Percentiles rank a stretch among this genome's conserved stretches.
Conservation (phyloP, 92 coral and sea anemone genomes). For the Siderastrea radians region DNA sequence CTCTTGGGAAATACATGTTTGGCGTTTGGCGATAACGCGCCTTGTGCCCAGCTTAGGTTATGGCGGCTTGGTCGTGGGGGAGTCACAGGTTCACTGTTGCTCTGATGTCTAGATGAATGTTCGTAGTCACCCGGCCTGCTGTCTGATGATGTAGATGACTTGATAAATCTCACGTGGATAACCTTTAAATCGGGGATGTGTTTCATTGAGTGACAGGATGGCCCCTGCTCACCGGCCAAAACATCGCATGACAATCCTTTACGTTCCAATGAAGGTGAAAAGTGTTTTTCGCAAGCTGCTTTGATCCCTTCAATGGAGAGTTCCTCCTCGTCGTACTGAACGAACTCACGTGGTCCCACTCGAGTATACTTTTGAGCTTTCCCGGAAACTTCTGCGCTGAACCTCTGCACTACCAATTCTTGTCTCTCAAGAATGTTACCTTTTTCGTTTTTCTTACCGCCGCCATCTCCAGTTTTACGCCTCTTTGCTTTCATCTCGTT, state of each 20-base stretch:
- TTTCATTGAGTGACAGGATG: slow-evolving; percentile 22
- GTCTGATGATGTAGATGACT: too few species aligned
- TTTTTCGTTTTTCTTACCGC: neutral
- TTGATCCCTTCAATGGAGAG: slow-evolving; percentile 17
- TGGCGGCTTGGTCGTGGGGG: slow-evolving; percentile 17
- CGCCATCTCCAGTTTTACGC: neutral
- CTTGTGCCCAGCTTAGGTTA: slow-evolving; percentile 15
- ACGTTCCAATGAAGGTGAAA: slow-evolving; percentile 1
- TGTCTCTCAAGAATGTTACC: neutral
- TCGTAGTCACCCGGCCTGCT: too few species aligned
- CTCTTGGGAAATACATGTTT: slow-evolving; percentile 29
- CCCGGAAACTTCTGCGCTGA: slow-evolving; percentile 23
- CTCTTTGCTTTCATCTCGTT: neutral
- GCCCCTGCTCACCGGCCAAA: slow-evolving; percentile 43
- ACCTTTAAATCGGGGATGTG: slow-evolving; percentile 14
- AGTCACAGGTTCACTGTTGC: slow-evolving; percentile 15
- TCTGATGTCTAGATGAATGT: slow-evolving; percentile 1
- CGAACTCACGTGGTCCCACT: slow-evolving; percentile 38
- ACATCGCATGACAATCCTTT: slow-evolving; percentile 9
- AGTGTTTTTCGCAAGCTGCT: slow-evolving; percentile 32
- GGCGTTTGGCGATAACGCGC: slow-evolving; percentile 17
- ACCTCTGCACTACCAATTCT: slow-evolving; percentile 36
- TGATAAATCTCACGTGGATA: neutral
- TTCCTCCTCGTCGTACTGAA: slow-evolving; percentile 20
- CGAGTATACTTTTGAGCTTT: slow-evolving; percentile 31